Percentiles rank a stretch among this genome's conserved stretches.
phyloP scores from a whole-genome alignment of 2,113 vertebrate species.

The Austrofundulus limnaeus region DNA sequence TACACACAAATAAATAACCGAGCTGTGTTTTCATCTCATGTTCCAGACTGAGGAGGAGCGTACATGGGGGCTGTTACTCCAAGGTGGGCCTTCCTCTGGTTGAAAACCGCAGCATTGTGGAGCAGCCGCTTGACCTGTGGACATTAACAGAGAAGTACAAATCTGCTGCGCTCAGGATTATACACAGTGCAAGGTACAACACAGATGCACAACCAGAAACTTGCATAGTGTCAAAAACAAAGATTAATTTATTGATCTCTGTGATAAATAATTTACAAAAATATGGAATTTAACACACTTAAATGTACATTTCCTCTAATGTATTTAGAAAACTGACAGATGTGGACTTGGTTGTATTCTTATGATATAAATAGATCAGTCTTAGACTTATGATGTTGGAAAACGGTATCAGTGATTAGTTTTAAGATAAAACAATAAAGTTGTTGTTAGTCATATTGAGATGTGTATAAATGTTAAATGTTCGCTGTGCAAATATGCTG shows the following conservation, averaged over 20 bases:
- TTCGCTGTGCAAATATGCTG: no score
- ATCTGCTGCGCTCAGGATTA: slow-evolving; percentile 77
- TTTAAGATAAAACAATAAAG: no score
- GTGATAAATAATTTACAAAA: background rate
- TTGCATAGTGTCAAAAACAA: background rate
- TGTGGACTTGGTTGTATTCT: no score
- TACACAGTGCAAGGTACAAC: slow-evolving; percentile 83
- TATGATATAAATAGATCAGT: no score
- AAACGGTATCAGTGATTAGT: no score
- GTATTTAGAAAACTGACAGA: no score
- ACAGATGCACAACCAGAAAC: background rate
- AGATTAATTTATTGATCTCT: background rate
- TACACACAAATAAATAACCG: background rate
- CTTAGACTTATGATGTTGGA: no score
- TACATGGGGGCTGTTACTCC: slow-evolving; percentile 76
- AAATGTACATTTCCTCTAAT: background rate
- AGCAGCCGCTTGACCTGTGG: slow-evolving; percentile 89
- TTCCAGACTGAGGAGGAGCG: slow-evolving; percentile 62
- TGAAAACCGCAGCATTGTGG: slow-evolving; percentile 84
- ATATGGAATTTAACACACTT: background rate
- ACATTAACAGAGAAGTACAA: slow-evolving; percentile 79
- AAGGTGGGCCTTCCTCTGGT: slow-evolving; percentile 88
- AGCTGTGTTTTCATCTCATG: background rate
- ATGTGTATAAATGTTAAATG: no score
- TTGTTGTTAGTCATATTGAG: no score